Evolutionary conservation across 2,797 vertebrate species (phyloP).

Genomic region (Alauda arvensis): DNA sequence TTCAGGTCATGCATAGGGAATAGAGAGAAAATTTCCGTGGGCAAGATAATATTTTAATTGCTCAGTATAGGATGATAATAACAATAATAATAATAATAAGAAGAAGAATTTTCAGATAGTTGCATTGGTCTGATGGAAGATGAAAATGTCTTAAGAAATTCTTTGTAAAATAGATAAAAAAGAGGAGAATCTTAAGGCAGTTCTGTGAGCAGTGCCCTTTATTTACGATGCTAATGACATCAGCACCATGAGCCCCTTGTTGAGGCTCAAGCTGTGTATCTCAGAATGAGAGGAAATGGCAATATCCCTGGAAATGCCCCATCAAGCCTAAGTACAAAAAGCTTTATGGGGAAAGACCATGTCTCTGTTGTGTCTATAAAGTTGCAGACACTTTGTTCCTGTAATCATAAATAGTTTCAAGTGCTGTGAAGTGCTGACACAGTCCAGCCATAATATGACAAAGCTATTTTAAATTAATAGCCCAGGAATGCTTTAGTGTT

Average conservation of each 20-base stretch:
- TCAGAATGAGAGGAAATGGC: conserved; percentile 32
- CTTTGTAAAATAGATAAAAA: not conserved
- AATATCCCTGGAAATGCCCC: conserved; percentile 25
- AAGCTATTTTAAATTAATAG: not conserved
- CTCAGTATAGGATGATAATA: not conserved
- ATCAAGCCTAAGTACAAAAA: conserved; percentile 28
- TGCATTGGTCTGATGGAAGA: not conserved
- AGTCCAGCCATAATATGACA: not conserved
- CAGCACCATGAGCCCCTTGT: not conserved
- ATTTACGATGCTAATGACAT: not conserved
- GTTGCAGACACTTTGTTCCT: conserved; percentile 6
- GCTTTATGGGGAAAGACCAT: not conserved
- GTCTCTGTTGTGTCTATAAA: conserved; percentile 20
- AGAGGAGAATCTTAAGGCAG: not conserved
- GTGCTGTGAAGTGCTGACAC: conserved; percentile 19
- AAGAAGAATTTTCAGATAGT: not conserved
- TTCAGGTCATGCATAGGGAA: not conserved
- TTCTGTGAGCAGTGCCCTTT: not conserved
- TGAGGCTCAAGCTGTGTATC: conserved; percentile 1
- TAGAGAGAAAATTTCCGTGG: not conserved
- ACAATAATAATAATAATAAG: too few species aligned
- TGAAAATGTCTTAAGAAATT: not conserved
- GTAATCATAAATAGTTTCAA: conserved; percentile 32
- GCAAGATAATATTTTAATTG: not conserved
- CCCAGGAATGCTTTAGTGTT: not conserved